Evolutionary conservation across 2,113 vertebrate species (phyloP).

Genomic region (Butorides virescens): DNA sequence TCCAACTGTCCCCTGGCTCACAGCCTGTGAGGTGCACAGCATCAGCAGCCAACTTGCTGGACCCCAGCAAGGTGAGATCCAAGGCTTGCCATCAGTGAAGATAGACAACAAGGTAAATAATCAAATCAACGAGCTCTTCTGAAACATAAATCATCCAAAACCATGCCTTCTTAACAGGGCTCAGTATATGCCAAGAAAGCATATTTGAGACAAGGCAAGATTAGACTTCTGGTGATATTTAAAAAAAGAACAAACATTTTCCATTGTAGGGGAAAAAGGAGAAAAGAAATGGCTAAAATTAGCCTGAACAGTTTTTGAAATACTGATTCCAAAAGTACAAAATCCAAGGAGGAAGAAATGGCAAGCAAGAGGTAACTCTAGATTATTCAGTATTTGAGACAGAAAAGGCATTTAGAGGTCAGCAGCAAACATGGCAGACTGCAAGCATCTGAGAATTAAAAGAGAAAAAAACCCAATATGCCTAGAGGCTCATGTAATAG

Average conservation of each 20-base stretch:
- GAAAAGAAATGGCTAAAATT: not conserved
- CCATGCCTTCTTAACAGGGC: not conserved
- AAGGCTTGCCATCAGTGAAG: not conserved
- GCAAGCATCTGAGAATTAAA: not conserved
- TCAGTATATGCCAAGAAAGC: not conserved
- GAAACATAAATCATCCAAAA: not conserved
- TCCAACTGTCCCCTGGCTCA: not conserved
- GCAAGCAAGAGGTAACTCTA: not conserved
- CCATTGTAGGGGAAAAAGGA: not conserved
- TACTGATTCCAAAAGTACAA: not conserved
- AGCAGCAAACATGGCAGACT: not conserved
- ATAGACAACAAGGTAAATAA: not conserved
- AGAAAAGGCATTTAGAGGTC: not conserved
- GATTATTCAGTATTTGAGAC: not conserved
- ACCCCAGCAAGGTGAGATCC: not conserved
- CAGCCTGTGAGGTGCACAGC: not conserved
- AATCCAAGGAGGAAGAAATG: not conserved
- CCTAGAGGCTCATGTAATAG: not conserved
- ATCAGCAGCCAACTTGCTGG: rapidly evolving
- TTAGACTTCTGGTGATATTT: not conserved
- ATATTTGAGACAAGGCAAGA: not conserved
- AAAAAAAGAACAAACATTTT: not conserved
- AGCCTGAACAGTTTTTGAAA: not conserved
- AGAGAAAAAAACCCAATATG: not conserved
- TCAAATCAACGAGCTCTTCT: not conserved